Evolutionary conservation across 2,888 invertebrate genomes (phyloP).

Genomic region (Fissipunctia ypsillon): DNA sequence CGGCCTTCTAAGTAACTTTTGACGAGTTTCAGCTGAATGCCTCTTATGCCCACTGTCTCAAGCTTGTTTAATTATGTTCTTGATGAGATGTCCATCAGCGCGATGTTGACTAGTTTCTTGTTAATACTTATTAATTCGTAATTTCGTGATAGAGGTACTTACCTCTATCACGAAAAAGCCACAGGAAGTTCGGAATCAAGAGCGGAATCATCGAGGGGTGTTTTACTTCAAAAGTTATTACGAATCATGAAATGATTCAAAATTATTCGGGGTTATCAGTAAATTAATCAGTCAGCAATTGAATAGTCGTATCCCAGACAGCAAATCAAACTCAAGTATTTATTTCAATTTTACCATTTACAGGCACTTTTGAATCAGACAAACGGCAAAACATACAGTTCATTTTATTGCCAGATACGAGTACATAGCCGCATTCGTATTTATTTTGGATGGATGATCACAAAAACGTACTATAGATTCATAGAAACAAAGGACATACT

Average conservation of each 20-base stretch:
- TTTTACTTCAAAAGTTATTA: slow-evolving; percentile 24
- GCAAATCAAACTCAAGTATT: neutral
- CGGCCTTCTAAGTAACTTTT: too few relatives aligned
- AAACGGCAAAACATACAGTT: too few relatives aligned
- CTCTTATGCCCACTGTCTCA: too few relatives aligned
- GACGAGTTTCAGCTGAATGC: too few relatives aligned
- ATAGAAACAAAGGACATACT: neutral
- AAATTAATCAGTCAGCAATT: neutral
- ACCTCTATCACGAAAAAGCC: neutral
- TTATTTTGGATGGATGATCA: neutral
- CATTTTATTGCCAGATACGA: neutral
- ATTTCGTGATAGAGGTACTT: too few relatives aligned
- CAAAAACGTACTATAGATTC: neutral
- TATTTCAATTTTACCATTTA: neutral
- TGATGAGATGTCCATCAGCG: neutral
- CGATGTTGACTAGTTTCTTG: slow-evolving; percentile 25
- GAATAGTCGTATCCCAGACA: neutral
- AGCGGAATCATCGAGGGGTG: slow-evolving; percentile 5
- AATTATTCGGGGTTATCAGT: neutral
- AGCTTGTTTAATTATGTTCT: too few relatives aligned
- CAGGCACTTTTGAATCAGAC: neutral
- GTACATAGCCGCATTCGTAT: neutral
- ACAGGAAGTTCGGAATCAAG: slow-evolving; percentile 23
- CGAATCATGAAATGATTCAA: slow-evolving; percentile 31
- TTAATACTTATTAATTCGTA: too few relatives aligned